Percentiles rank a stretch among this genome's conserved stretches.
Evolutionary conservation across 2,888 invertebrate species (phyloP).

Genomic region (Himalopsyche tibetana): DNA sequence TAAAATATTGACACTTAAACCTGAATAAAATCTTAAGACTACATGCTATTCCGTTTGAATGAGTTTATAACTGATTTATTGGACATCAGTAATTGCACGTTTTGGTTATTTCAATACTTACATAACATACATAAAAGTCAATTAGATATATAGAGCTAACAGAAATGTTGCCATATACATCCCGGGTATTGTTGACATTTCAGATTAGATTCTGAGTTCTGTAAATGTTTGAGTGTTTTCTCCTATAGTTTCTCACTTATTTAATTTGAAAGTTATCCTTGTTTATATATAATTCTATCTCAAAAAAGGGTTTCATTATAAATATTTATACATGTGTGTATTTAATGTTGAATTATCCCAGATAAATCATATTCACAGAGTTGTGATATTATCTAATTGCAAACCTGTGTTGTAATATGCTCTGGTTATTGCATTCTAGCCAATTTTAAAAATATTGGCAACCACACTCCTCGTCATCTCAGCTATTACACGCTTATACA

Average conservation of each 20-base stretch:
- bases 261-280: neutral
- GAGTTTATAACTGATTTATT: too few relatives aligned
- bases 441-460: slow-evolving; percentile 38
- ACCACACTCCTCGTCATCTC: neutral
- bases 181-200: neutral
- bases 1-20: too few relatives aligned
- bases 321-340: too few relatives aligned
- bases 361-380: too few relatives aligned
- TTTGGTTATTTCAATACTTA: neutral
- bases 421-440: slow-evolving; percentile 18
- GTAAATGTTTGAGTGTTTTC: neutral
- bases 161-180: neutral
- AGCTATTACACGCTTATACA: neutral
- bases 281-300: too few relatives aligned
- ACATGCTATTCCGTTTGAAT: too few relatives aligned
- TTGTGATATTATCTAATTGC: too few relatives aligned
- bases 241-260: neutral
- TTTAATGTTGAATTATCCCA: too few relatives aligned
- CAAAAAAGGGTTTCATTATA: too few relatives aligned
- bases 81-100: neutral
- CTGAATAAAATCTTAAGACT: too few relatives aligned
- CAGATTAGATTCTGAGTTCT: neutral
- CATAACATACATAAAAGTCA: neutral
- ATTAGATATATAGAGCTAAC: neutral
- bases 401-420: slow-evolving; percentile 1